Base-by-base conservation (phyloP, 2,797 vertebrate species). In the Premnoplex brunnescens region DNA sequence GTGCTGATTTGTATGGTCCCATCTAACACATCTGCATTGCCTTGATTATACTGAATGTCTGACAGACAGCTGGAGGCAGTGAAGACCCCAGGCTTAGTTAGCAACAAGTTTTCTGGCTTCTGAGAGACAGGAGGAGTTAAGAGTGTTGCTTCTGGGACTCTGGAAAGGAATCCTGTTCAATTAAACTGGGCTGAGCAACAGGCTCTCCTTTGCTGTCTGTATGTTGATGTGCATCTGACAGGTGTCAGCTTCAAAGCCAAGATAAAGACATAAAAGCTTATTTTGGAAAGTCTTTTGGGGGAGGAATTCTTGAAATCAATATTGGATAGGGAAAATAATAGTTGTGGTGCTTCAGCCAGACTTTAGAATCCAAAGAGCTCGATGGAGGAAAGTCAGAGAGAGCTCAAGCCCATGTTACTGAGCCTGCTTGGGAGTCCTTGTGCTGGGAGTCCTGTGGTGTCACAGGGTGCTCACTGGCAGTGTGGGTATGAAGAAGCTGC, bases 291-390 rank as follows among this genome's bases (percentile, higher is more conserved):
- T 26, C 55, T 73, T 85, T 79, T 15, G 74, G 71, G 48, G 67
- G 32, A 91, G 51, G 37, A 79, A 56, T 87, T 76, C 39, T 54
- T 88, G 59, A 91, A 82, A 75, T 78, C 79, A 84, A 43, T 82
- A 73, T 26, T 69, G 24, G 26, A 34, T 44, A 36, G 24, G 44
- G 52, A 71, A 67, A 79, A 76, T 19, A 55, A 39, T 52, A 81
- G 28, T 82, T 85, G 51, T 3, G 3, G 21, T 52, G 30, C 49
- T 94, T 89, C 63, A 88, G 32, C 46, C 62, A 77, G 64, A 26
- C 58, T 49, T 1, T 2, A 74, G 77, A 79, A 79, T 52, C 59
- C 36, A 6, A 11, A 23, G 58, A 52, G 28, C 36, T 86, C 54
- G 66, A 48, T 0, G 0, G 12, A 55, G 66, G 37, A 52, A 66